Percentiles rank a stretch among this genome's conserved stretches.
Evolutionary conservation across 1,140 invertebrate genomes (phyloP).

Genomic region (Drosophila pandora): DNA sequence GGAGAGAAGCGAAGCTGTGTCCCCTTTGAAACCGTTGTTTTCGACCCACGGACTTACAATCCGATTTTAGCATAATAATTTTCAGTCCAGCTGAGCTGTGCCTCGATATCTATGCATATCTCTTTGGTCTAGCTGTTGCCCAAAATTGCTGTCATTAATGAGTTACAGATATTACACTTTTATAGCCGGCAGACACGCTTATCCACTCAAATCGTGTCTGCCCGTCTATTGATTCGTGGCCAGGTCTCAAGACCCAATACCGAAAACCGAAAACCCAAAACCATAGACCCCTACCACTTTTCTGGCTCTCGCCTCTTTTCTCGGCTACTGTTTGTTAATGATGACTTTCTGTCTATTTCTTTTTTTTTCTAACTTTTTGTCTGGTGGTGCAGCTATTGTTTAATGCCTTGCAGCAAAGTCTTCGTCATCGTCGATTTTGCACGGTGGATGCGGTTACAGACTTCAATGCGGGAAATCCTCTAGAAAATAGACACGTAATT

Average conservation of each 20-base stretch:
- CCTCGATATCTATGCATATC: not conserved
- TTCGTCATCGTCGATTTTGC: conserved; percentile 29
- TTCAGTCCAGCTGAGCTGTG: conserved; percentile 2
- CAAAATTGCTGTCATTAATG: conserved; percentile 78
- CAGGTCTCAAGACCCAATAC: conserved; percentile 12
- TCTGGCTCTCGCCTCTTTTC: conserved; percentile 25
- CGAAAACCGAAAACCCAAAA: not conserved
- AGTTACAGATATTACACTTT: conserved; percentile 82
- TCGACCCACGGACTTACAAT: conserved; percentile 46
- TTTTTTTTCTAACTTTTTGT: conserved; percentile 14
- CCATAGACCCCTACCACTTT: not conserved
- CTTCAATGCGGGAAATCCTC: not conserved
- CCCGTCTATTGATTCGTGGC: conserved; percentile 45
- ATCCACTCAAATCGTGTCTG: conserved; percentile 79
- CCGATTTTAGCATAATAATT: conserved; percentile 47
- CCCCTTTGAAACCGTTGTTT: conserved; percentile 43
- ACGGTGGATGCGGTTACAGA: conserved; percentile 22
- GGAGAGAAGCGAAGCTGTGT: conserved; percentile 22
- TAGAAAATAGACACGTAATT: not conserved
- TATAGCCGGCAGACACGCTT: conserved; percentile 79
- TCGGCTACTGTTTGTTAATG: conserved; percentile 76
- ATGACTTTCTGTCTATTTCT: conserved; percentile 47
- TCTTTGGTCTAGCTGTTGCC: conserved; percentile 28
- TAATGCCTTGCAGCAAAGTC: conserved; percentile 39
- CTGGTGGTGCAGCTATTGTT: conserved; percentile 51